A percentile compares a stretch with the other conserved stretches of the same genome.
These are phyloP conservation scores for Spea bombifrons DNA, from an alignment of 2,113 vertebrate genomes.

Conservation along the genomic window DNA sequence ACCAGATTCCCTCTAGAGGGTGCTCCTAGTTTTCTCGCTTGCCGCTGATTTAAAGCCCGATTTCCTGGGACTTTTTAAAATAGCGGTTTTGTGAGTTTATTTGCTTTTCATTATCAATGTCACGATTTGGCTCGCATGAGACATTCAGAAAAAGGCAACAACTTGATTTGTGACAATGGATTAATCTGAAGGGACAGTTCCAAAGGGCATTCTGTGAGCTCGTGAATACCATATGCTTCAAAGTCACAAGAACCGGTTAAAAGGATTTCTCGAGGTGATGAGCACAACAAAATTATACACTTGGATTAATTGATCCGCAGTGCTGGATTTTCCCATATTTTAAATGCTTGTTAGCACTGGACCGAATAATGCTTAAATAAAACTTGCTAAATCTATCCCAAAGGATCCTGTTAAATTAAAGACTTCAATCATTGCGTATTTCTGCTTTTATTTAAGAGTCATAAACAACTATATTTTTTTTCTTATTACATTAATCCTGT, in stretches of 20 bases:
- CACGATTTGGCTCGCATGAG: slow-evolving; percentile 49
- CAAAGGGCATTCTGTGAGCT: slow-evolving; percentile 47
- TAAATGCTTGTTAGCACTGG: slow-evolving; percentile 23
- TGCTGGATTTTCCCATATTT: slow-evolving; percentile 7
- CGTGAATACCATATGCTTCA: slow-evolving; percentile 48
- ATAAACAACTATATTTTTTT: not conserved
- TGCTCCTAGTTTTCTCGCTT: slow-evolving; percentile 54
- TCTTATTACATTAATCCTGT: not conserved
- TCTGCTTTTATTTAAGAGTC: slow-evolving; percentile 11
- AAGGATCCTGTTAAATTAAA: slow-evolving; percentile 21
- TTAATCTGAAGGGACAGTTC: slow-evolving; percentile 55
- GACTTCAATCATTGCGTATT: slow-evolving; percentile 29
- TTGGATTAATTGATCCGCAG: slow-evolving; percentile 26
- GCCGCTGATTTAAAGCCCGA: slow-evolving; percentile 35
- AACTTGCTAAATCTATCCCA: slow-evolving; percentile 6
- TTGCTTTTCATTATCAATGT: slow-evolving; percentile 52
- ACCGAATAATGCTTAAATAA: not conserved
- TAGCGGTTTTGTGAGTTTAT: slow-evolving; percentile 52
- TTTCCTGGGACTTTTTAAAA: slow-evolving; percentile 45
- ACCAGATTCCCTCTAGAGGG: slow-evolving; percentile 54
- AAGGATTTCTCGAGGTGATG: slow-evolving; percentile 45
- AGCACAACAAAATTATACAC: slow-evolving; percentile 1
- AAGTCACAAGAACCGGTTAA: slow-evolving; percentile 18
- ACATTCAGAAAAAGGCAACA: slow-evolving; percentile 55
- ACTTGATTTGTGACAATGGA: slow-evolving; percentile 60